These are phyloP conservation scores for Harpalus rufipes DNA, from an alignment of 2,888 invertebrate genomes.

Conservation along the genomic window DNA sequence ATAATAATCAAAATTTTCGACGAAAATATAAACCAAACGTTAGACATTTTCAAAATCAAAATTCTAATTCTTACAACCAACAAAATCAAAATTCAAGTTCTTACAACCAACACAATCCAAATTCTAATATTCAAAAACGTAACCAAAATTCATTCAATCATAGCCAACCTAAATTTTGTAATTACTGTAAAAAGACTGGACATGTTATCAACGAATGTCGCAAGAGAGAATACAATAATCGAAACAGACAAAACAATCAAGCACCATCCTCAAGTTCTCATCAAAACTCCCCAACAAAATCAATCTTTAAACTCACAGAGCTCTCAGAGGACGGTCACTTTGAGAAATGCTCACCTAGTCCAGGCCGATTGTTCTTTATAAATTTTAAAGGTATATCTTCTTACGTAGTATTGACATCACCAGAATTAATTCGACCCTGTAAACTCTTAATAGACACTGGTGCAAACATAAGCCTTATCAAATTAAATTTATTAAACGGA, in stretches of 20 bases:
- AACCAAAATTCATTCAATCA: neutral
- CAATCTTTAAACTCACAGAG: neutral
- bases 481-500: neutral
- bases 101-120: neutral
- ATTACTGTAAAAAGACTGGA: neutral
- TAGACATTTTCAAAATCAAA: neutral
- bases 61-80: neutral
- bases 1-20: too few relatives aligned
- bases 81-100: neutral
- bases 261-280: neutral
- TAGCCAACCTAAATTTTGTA: neutral
- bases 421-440: neutral
- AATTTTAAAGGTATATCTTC: neutral
- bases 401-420: neutral
- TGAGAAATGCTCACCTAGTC: neutral
- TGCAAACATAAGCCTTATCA: neutral
- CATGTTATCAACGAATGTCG: neutral
- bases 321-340: neutral
- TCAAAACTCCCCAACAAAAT: neutral
- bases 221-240: constrained; percentile 1
- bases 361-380: neutral
- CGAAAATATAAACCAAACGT: neutral
- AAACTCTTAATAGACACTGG: constrained; percentile 11
- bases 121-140: neutral
- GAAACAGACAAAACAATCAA: neutral